phyloP scores from a whole-genome alignment of 2,888 invertebrate species.

The Cheilosia soror region DNA sequence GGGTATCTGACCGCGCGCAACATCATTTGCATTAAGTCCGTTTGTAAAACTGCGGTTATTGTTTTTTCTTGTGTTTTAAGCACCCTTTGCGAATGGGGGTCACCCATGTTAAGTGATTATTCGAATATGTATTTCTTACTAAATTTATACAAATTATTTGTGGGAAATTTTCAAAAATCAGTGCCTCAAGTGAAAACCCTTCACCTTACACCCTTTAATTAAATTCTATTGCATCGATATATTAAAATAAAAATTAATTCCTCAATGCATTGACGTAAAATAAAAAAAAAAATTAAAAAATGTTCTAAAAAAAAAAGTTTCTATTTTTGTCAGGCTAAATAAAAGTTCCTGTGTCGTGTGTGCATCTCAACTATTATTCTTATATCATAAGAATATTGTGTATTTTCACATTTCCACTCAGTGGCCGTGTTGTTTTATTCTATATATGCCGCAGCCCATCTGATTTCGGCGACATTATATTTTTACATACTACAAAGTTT shows the following conservation, averaged over 20 bases:
- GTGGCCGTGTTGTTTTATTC: slow-evolving; percentile 24
- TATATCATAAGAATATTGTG: slow-evolving; percentile 6
- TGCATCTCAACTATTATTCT: slow-evolving; percentile 49
- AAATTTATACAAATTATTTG: neutral
- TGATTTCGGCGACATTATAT: slow-evolving; percentile 22
- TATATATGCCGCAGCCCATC: slow-evolving; percentile 13
- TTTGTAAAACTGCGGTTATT: slow-evolving; percentile 13
- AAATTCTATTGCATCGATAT: slow-evolving; percentile 36
- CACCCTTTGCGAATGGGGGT: slow-evolving; percentile 38
- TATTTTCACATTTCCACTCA: slow-evolving; percentile 32
- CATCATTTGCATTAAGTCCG: slow-evolving; percentile 43
- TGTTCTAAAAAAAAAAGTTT: slow-evolving; percentile 21
- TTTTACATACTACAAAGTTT: slow-evolving; percentile 25
- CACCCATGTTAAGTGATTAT: slow-evolving; percentile 42
- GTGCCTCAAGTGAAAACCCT: neutral
- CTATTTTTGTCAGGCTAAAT: slow-evolving; percentile 70
- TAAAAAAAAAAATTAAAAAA: slow-evolving; percentile 29
- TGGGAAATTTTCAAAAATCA: neutral
- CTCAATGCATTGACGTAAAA: slow-evolving; percentile 35
- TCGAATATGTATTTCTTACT: neutral
- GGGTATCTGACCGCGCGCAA: slow-evolving; percentile 64
- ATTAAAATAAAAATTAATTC: slow-evolving; percentile 11
- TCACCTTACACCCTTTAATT: neutral
- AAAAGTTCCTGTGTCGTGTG: slow-evolving; percentile 56
- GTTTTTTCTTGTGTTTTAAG: slow-evolving; percentile 5